A percentile compares a stretch with the other conserved stretches of the same genome.
Evolutionary conservation across 2,888 invertebrate species (phyloP).

Genomic region (Ornithoptera priamus): DNA sequence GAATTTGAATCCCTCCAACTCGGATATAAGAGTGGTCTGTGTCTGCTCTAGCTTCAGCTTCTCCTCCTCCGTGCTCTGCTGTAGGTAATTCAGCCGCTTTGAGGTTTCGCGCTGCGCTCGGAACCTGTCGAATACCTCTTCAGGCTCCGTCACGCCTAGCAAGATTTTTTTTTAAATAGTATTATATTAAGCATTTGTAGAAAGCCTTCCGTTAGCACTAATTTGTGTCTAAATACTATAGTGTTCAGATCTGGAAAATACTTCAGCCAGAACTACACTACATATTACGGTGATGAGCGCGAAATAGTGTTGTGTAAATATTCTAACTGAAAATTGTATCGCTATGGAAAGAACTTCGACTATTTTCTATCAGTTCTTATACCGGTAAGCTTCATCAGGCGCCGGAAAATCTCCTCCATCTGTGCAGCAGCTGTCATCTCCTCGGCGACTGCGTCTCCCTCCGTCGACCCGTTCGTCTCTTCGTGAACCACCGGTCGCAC

Average conservation of each 20-base stretch:
- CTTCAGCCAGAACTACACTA: too few species aligned
- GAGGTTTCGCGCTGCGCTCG: conserved; percentile 86
- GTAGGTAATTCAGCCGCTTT: conserved; percentile 84
- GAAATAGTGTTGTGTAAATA: too few species aligned
- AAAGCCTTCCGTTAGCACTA: too few species aligned
- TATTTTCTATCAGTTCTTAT: conserved; percentile 8
- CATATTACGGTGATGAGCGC: too few species aligned
- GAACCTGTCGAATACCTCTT: conserved; percentile 87
- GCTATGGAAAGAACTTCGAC: too few species aligned
- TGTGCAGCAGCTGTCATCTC: conserved; percentile 61
- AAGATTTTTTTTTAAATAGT: background rate
- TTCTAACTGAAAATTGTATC: too few species aligned
- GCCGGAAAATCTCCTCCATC: conserved; percentile 85
- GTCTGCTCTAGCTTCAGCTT: conserved; percentile 85
- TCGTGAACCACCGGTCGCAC: conserved; percentile 75
- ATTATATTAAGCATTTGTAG: too few species aligned
- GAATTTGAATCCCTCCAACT: conserved; percentile 88
- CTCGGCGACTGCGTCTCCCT: conserved; percentile 65
- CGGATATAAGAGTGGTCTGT: conserved; percentile 82
- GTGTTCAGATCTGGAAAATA: too few species aligned
- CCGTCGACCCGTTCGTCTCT: conserved; percentile 79
- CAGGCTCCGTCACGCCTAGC: conserved; percentile 85
- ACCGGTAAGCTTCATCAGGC: conserved; percentile 88
- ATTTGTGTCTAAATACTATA: too few species aligned
- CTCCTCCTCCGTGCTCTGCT: conserved; percentile 86